Evolutionary conservation across 2,113 vertebrate genomes (phyloP).

Genomic region (cat (Felis catus)): DNA sequence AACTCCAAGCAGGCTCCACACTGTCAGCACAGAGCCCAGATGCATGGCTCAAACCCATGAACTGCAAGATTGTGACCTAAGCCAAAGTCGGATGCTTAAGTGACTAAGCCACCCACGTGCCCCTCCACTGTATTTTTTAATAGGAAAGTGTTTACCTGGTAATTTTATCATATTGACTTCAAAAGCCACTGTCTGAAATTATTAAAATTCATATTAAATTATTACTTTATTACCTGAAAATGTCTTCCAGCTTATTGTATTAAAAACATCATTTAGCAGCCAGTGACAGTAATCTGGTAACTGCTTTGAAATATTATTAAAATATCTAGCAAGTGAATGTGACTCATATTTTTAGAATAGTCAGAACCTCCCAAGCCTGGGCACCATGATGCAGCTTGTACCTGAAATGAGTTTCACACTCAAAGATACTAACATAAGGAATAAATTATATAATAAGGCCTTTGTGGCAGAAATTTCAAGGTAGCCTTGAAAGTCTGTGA

Average conservation of each 20-base stretch:
- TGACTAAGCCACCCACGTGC: too few relatives aligned
- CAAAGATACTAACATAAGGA: conserved; percentile 6
- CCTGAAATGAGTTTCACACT: neutral
- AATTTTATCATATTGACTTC: conserved; percentile 5
- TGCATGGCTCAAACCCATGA: too few relatives aligned
- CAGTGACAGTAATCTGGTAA: neutral
- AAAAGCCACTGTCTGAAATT: neutral
- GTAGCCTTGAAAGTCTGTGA: neutral
- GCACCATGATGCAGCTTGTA: neutral
- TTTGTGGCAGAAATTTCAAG: neutral
- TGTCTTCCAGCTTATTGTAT: neutral
- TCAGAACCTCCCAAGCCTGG: neutral
- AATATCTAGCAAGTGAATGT: neutral
- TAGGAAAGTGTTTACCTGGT: neutral
- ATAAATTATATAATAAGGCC: neutral
- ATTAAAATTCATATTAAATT: neutral
- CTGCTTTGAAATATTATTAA: neutral
- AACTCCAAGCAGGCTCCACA: too few relatives aligned
- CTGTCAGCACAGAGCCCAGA: too few relatives aligned
- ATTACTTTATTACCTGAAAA: neutral
- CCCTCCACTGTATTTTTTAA: neutral
- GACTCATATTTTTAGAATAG: conserved; percentile 4
- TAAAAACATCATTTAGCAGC: neutral
- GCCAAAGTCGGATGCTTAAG: too few relatives aligned
- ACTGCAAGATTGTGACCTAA: too few relatives aligned